phyloP scores from a whole-genome alignment of 2,888 invertebrate genomes.

The Mamestra brassicae region DNA sequence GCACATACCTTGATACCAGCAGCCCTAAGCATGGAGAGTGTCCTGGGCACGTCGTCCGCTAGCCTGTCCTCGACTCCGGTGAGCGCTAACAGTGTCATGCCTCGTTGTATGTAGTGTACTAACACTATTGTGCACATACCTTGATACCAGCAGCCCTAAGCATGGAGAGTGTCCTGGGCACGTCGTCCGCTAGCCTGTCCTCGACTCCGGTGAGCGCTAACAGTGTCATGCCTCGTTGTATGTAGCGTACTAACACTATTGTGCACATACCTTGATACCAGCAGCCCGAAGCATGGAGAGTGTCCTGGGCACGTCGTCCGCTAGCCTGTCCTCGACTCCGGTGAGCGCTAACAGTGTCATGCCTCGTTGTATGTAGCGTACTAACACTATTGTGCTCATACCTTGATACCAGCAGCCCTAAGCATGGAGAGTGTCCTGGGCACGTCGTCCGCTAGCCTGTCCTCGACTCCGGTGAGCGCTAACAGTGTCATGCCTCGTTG shows the following conservation, averaged over 20 bases:
- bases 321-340: constrained; percentile 97
- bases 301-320: constrained; percentile 96
- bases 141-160: constrained; percentile 96
- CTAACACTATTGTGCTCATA: constrained; percentile 66
- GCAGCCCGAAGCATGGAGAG: constrained; percentile 94
- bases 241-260: too few relatives aligned
- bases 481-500: constrained; percentile 96
- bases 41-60: constrained; percentile 96
- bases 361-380: constrained; percentile 97
- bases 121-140: constrained; percentile 85
- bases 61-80: constrained; percentile 97
- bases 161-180: constrained; percentile 95
- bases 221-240: constrained; percentile 96
- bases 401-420: constrained; percentile 96
- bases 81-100: constrained; percentile 94
- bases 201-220: constrained; percentile 96
- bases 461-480: constrained; percentile 96
- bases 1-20: constrained; percentile 95
- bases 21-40: constrained; percentile 94
- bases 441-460: constrained; percentile 96
- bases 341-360: constrained; percentile 94
- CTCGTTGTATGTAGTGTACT: constrained; percentile 97
- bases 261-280: constrained; percentile 93
- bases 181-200: constrained; percentile 96
- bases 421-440: constrained; percentile 95